These are phyloP conservation scores for Latheticus oryzae DNA, from an alignment of 2,888 invertebrate genomes.

Conservation along the genomic window DNA sequence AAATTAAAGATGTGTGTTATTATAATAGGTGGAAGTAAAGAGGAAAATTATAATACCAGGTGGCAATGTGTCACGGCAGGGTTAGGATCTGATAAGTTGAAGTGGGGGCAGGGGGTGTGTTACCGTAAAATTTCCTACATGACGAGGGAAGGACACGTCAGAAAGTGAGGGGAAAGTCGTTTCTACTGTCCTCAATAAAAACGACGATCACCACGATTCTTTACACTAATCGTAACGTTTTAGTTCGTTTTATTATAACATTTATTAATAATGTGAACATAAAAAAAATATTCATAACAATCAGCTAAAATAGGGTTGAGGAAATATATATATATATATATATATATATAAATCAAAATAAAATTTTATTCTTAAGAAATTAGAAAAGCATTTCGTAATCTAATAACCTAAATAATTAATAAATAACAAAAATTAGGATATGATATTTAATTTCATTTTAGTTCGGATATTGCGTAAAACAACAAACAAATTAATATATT, in stretches of 20 bases:
- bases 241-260: too few relatives aligned
- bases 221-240: constrained; percentile 7
- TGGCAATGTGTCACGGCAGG: constrained; percentile 16
- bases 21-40: constrained; percentile 10
- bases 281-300: too few relatives aligned
- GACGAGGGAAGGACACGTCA: constrained; percentile 27
- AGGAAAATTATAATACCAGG: constrained; percentile 31
- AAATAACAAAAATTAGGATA: background rate
- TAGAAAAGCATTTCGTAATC: too few relatives aligned
- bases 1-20: constrained; percentile 4
- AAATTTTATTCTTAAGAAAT: too few relatives aligned
- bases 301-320: too few relatives aligned
- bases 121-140: constrained; percentile 25
- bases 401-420: background rate
- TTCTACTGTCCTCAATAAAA: constrained; percentile 11
- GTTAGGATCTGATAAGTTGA: background rate
- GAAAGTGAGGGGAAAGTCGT: constrained; percentile 4
- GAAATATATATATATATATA: too few relatives aligned
- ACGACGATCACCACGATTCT: background rate
- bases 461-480: constrained; percentile 23
- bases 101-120: constrained; percentile 8
- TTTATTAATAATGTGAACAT: too few relatives aligned
- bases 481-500: constrained; percentile 31
- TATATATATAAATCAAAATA: too few relatives aligned
- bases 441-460: constrained; percentile 11